Evolutionary conservation across 2,888 invertebrate genomes (phyloP).

Genomic region (Drosophila dives): DNA sequence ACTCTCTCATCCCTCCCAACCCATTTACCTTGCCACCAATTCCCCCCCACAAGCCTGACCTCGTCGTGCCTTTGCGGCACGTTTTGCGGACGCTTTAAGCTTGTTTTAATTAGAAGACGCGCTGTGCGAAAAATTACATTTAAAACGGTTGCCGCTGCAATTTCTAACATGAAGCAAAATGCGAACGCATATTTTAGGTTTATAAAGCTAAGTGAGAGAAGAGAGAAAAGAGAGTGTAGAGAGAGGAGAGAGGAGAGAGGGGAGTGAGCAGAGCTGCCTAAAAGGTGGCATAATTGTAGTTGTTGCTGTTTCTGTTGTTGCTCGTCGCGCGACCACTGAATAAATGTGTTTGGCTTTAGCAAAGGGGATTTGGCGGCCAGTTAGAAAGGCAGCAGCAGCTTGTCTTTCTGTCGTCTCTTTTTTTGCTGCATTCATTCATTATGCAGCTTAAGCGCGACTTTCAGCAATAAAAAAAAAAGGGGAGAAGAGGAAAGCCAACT

Average conservation of each 20-base stretch:
- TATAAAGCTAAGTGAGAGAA: slow-evolving; percentile 37
- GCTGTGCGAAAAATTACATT: slow-evolving; percentile 76
- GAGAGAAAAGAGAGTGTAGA: background rate
- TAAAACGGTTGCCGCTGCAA: slow-evolving; percentile 62
- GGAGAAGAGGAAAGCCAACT: slow-evolving; percentile 6
- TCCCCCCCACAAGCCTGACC: slow-evolving; percentile 42
- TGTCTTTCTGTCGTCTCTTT: slow-evolving; percentile 37
- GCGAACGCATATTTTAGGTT: slow-evolving; percentile 78
- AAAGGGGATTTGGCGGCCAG: slow-evolving; percentile 68
- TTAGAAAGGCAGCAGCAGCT: slow-evolving; percentile 43
- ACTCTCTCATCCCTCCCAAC: background rate
- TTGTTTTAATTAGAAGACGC: slow-evolving; percentile 82
- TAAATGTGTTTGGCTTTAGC: slow-evolving; percentile 79
- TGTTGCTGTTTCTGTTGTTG: slow-evolving; percentile 19
- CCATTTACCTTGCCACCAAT: background rate
- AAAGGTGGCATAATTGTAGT: slow-evolving; percentile 16
- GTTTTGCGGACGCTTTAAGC: slow-evolving; percentile 74
- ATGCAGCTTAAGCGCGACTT: slow-evolving; percentile 75
- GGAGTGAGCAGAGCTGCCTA: background rate
- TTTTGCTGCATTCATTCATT: slow-evolving; percentile 77
- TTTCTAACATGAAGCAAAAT: slow-evolving; percentile 38
- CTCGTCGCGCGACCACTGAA: slow-evolving; percentile 61
- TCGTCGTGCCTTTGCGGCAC: slow-evolving; percentile 58
- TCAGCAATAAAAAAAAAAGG: slow-evolving; percentile 2
- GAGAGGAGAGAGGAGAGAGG: background rate